Conservation (phyloP, 1,140 invertebrate genomes). For the roundworm (Caenorhabditis elegans) region DNA sequence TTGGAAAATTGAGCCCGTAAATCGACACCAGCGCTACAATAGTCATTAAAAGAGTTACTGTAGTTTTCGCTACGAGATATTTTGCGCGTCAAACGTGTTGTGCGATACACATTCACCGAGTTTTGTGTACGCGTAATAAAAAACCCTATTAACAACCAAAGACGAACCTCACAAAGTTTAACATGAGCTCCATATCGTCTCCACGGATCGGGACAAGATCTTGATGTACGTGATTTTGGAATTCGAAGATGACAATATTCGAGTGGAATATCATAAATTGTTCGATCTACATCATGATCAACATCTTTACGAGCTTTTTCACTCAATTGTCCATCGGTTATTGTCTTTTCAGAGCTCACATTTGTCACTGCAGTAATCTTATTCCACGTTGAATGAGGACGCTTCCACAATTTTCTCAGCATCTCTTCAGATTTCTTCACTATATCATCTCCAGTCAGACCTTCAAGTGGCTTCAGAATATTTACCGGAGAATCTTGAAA, state of each 20-base stretch:
- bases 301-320: neutral
- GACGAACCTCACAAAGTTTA: neutral
- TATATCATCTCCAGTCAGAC: neutral
- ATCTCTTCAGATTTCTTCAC: neutral
- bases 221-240: neutral
- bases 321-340: neutral
- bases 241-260: neutral
- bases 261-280: neutral
- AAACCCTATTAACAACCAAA: neutral
- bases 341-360: neutral
- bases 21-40: no score
- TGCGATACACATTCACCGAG: no score
- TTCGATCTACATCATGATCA: neutral
- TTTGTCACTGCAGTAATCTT: neutral
- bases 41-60: no score
- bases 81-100: no score
- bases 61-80: no score
- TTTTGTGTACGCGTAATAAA: no score
- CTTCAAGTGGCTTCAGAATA: neutral
- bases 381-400: neutral
- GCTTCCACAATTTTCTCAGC: constrained; percentile 6
- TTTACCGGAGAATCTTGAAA: neutral
- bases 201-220: constrained; percentile 14
- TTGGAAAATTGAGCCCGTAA: no score
- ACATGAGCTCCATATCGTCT: constrained; percentile 1